phyloP scores from a whole-genome alignment of 2,113 vertebrate species.

The Hippocampus abdominalis region DNA sequence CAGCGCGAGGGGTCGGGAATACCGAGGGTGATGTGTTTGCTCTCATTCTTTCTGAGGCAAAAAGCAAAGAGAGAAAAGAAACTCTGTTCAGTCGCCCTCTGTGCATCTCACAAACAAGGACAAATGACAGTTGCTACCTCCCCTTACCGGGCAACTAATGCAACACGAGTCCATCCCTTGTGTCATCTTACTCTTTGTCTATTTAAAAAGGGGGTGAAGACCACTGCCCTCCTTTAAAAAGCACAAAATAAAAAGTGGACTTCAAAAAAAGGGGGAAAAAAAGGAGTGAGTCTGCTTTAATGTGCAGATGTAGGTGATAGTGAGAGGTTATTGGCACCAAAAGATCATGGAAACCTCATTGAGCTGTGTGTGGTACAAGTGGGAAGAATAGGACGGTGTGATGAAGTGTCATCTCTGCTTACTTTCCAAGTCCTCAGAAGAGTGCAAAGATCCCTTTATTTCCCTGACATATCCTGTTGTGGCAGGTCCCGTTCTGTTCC shows the following conservation, averaged over 20 bases:
- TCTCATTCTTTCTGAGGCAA: constrained; percentile 69
- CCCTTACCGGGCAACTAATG: constrained; percentile 69
- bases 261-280: constrained; percentile 70
- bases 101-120: constrained; percentile 62
- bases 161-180: constrained; percentile 67
- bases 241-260: constrained; percentile 54
- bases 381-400: constrained; percentile 56
- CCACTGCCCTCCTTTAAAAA: constrained; percentile 74
- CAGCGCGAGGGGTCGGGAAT: constrained; percentile 62
- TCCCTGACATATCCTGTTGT: constrained; percentile 82
- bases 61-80: constrained; percentile 72
- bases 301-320: constrained; percentile 81
- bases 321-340: constrained; percentile 85
- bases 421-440: constrained; percentile 85
- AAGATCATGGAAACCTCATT: constrained; percentile 86
- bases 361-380: constrained; percentile 83
- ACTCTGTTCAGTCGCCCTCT: constrained; percentile 78
- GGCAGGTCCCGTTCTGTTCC: constrained; percentile 37
- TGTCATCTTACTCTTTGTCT: constrained; percentile 42
- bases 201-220: constrained; percentile 73
- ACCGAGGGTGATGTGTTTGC: constrained; percentile 49
- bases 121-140: constrained; percentile 77
- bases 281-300: constrained; percentile 80
- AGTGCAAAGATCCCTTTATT: constrained; percentile 88
- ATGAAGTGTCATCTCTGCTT: constrained; percentile 80